Base-by-base conservation (phyloP, 2,888 invertebrate genomes). In the Hirtodrosophila cameraria region DNA sequence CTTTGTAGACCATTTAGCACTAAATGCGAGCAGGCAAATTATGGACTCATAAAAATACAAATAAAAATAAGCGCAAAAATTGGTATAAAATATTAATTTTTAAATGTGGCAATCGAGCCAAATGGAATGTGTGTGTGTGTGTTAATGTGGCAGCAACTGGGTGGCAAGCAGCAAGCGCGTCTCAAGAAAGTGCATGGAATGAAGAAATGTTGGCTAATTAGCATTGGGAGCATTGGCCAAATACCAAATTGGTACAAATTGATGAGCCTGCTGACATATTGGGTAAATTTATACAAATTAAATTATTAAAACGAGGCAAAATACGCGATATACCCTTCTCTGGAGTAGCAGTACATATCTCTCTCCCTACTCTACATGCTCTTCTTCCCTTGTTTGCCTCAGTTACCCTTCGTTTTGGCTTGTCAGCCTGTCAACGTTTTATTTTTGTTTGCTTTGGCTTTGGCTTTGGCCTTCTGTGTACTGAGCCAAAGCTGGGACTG, bases 231-330 rank as follows among this genome's bases (percentile, higher is more conserved):
- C 23, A 13, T 43, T 20, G 45, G 20, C 11, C 46, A 20, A 13
- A 64, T 13, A 11, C 53, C 41, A 67, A 62, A 72, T 49, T 52
- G 50, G 58, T 13, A n/a, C 23, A 55, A 58, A 73, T 58, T 74
- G 83, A 80, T 61, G 73, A 59, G 57, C 52, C 52, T 43, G 54
- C 38, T 64, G 81, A 84, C 81, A 75, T 80, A 75, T 84, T 84
- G 72, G 70, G 85, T 72, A 73, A 84, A 84, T 80, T 84, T 84
- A 78, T 73, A 80, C 85, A 80, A 84, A 81, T 80, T 84, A 81
- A 84, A 84, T 80, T 81, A 81, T 80, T 72, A 75, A 75, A 75
- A 75, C 35, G 39, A 33, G 42, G 33, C 38, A 13, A 49, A n/a
- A 36, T 20, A 12, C 15, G 11, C 20, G 9, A 12, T 20, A 23